Percentiles rank a stretch among this genome's conserved stretches.
Evolutionary conservation across 2,888 invertebrate species (phyloP).

Genomic region (Imbricaverruca yamaguchii): DNA sequence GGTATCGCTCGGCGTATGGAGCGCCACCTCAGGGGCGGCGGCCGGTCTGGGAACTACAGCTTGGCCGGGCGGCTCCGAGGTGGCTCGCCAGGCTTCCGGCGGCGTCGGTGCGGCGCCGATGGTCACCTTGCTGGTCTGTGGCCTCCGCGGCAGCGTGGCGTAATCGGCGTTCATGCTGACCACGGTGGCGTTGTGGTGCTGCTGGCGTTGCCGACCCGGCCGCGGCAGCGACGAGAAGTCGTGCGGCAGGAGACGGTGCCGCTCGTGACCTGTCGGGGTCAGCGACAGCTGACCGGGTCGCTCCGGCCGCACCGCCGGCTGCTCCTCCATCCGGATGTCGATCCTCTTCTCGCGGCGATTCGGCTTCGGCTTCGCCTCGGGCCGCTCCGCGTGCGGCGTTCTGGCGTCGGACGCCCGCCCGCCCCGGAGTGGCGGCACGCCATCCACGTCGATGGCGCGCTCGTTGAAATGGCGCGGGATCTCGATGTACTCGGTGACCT

Average conservation of each 20-base stretch:
- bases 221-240: conserved; percentile 17
- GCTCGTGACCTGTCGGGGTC: background rate
- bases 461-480: conserved; percentile 16
- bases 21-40: conserved; percentile 24
- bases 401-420: background rate
- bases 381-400: conserved; percentile 19
- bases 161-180: conserved; percentile 19
- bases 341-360: conserved; percentile 11
- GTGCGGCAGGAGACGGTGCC: conserved; percentile 2
- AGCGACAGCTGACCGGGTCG: conserved; percentile 22
- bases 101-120: conserved; percentile 3
- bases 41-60: background rate
- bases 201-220: background rate
- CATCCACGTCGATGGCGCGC: conserved; percentile 15
- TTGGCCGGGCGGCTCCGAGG: background rate
- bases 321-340: background rate
- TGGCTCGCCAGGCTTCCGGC: conserved; percentile 17
- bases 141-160: background rate
- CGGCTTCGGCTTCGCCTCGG: conserved; percentile 18
- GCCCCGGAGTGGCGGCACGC: background rate
- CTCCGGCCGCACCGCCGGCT: conserved; percentile 2
- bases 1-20: conserved; percentile 25
- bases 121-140: conserved; percentile 9
- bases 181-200: background rate
- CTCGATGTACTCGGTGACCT: conserved; percentile 1